These are phyloP conservation scores for Syndactyla subalaris DNA, from an alignment of 2,797 vertebrate genomes.

Conservation along the genomic window DNA sequence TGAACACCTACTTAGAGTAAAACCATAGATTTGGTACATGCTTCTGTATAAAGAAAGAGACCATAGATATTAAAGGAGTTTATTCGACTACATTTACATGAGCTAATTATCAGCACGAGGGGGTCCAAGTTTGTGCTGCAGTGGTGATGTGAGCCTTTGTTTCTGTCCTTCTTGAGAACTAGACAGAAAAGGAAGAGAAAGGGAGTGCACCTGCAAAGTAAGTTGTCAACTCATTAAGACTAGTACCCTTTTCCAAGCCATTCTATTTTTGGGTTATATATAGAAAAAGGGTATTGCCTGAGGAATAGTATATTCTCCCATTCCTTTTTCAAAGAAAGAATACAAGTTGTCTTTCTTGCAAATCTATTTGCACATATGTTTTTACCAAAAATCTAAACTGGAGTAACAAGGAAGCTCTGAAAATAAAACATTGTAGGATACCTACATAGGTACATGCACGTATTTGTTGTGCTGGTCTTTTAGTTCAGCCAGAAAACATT, in stretches of 20 bases:
- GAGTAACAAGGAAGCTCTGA: not conserved
- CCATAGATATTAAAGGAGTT: not conserved
- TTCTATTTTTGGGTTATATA: not conserved
- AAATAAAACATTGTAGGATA: not conserved
- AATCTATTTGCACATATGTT: not conserved
- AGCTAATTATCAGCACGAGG: not conserved
- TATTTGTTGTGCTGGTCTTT: not conserved
- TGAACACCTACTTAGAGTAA: not conserved
- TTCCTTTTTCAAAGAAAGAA: not conserved
- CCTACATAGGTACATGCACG: not conserved
- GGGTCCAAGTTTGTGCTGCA: not conserved
- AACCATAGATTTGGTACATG: not conserved
- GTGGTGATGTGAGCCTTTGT: not conserved
- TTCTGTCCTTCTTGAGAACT: not conserved
- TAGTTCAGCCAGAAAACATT: not conserved
- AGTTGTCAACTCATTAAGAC: not conserved
- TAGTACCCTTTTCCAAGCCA: not conserved
- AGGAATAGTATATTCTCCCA: not conserved
- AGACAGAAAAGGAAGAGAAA: not conserved
- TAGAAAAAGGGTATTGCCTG: not conserved
- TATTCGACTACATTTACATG: not conserved
- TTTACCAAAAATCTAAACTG: not conserved
- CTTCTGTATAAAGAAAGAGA: not conserved
- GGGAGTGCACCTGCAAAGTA: not conserved
- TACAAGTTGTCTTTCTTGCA: not conserved